Evolutionary conservation across 2,113 vertebrate species (phyloP).

Genomic region (Antennarius striatus): DNA sequence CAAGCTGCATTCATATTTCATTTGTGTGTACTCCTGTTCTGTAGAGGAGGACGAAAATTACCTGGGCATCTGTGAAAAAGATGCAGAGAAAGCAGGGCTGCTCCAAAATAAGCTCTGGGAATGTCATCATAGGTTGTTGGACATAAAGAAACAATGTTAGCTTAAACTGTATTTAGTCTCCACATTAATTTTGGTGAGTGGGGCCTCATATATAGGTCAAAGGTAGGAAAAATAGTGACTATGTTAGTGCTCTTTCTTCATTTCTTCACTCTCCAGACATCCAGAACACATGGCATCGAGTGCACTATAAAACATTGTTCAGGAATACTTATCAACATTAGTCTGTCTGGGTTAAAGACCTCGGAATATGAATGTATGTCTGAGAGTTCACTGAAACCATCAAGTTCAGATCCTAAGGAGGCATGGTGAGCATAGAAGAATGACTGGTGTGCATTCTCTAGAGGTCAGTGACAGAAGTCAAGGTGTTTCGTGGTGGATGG

Average conservation of each 20-base stretch:
- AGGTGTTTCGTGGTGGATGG: too few species aligned
- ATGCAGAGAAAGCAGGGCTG: constrained; percentile 8
- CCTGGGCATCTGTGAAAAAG: constrained; percentile 45
- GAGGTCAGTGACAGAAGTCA: neutral
- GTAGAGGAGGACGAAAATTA: constrained; percentile 31
- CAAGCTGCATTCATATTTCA: constrained; percentile 55
- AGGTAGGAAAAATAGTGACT: constrained; percentile 17
- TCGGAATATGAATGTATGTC: neutral
- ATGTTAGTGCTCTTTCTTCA: constrained; percentile 25
- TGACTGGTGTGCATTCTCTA: neutral
- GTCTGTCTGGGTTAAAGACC: neutral
- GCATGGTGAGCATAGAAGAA: neutral
- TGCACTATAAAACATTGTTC: constrained; percentile 26
- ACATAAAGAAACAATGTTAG: constrained; percentile 10
- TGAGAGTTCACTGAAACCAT: neutral
- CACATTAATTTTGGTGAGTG: constrained; percentile 30
- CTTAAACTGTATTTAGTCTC: constrained; percentile 42
- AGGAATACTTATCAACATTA: neutral
- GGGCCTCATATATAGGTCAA: constrained; percentile 8
- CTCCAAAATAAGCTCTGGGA: constrained; percentile 59
- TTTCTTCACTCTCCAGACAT: constrained; percentile 4
- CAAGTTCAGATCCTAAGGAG: neutral
- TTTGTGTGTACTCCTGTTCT: constrained; percentile 44
- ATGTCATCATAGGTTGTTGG: constrained; percentile 38
- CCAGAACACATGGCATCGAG: neutral